Conservation (phyloP, 2,797 vertebrate species). For the Bradypodion pumilum region DNA sequence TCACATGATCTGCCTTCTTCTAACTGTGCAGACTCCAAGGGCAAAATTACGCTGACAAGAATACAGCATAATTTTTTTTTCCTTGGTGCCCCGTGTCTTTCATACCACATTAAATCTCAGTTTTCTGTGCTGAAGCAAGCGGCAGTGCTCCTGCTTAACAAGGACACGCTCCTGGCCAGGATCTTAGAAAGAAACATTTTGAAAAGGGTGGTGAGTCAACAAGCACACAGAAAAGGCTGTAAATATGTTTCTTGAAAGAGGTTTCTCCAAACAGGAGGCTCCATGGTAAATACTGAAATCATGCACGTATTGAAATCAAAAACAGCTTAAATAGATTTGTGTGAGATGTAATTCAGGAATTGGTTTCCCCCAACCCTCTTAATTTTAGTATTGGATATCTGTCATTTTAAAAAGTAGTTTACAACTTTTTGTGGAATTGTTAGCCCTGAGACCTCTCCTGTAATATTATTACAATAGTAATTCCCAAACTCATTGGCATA, state of each 20-base stretch:
- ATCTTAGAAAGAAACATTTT: background rate
- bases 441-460: background rate
- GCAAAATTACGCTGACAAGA: slow-evolving; percentile 58
- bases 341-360: slow-evolving; percentile 17
- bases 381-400: slow-evolving; percentile 51
- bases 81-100: slow-evolving; percentile 74
- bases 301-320: background rate
- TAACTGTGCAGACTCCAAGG: slow-evolving; percentile 40
- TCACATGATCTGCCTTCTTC: slow-evolving; percentile 45
- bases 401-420: slow-evolving; percentile 52
- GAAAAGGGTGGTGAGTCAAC: background rate
- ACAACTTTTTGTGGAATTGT: slow-evolving; percentile 38
- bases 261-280: background rate
- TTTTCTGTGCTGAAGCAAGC: slow-evolving; percentile 48
- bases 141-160: slow-evolving; percentile 62
- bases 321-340: background rate
- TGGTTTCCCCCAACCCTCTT: slow-evolving; percentile 38
- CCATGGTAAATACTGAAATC: background rate
- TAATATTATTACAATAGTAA: too few species aligned
- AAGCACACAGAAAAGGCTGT: slow-evolving; percentile 42
- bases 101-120: slow-evolving; percentile 70
- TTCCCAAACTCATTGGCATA: too few species aligned
- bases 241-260: slow-evolving; percentile 14
- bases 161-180: slow-evolving; percentile 55
- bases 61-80: slow-evolving; percentile 54